Conservation (phyloP, 1,140 invertebrate genomes). For the Zaprionus tsacasi region DNA sequence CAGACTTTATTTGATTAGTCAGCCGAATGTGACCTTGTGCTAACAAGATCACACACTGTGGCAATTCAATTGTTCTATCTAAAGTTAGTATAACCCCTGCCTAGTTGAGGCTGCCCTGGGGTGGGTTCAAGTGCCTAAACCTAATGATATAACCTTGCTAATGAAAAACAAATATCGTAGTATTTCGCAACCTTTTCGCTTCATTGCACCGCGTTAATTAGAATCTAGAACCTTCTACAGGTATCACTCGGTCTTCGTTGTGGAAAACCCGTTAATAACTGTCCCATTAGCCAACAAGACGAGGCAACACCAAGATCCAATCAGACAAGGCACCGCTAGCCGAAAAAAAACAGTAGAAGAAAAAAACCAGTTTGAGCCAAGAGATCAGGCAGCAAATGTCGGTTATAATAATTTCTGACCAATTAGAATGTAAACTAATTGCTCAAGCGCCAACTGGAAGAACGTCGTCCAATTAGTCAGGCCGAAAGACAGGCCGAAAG, state of each 20-base stretch:
- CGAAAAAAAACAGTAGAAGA: background rate
- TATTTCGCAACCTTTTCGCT: conserved; percentile 64
- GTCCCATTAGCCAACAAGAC: conserved; percentile 23
- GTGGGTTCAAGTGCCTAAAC: conserved; percentile 28
- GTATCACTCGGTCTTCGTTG: background rate
- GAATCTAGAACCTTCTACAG: conserved; percentile 33
- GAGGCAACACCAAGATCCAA: conserved; percentile 36
- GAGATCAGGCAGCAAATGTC: conserved; percentile 56
- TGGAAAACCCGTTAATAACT: conserved; percentile 47
- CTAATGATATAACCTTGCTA: conserved; percentile 46
- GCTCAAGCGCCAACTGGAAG: conserved; percentile 79
- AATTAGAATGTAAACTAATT: conserved; percentile 82
- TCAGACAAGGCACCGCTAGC: conserved; percentile 36
- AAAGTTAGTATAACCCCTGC: background rate
- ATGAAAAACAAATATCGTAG: conserved; percentile 45
- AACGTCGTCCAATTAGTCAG: conserved; percentile 77
- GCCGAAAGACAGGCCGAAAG: conserved; percentile 36
- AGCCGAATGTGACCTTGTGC: conserved; percentile 3
- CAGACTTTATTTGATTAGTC: conserved; percentile 6
- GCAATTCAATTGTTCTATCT: conserved; percentile 51
- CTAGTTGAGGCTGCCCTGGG: background rate
- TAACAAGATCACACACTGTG: conserved; percentile 39
- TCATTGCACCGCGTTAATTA: conserved; percentile 66
- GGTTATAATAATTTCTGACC: conserved; percentile 80
- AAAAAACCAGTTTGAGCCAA: conserved; percentile 49